Percentiles rank a stretch among this genome's conserved stretches.
Evolutionary conservation across 2,113 vertebrate species (phyloP).

Genomic region (Heliornis fulica): DNA sequence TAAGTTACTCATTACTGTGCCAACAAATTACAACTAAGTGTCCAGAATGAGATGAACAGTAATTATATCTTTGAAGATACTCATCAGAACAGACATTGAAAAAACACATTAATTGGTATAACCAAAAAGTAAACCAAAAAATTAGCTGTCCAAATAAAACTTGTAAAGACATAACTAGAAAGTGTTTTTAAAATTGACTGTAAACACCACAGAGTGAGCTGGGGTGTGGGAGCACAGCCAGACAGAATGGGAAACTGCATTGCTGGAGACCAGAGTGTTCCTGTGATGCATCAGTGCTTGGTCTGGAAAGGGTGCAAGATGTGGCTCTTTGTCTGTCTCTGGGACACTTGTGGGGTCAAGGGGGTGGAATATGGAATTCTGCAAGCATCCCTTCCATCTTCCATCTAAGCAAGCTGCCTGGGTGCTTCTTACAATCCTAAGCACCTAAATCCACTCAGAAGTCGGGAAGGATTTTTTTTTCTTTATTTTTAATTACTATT

Average conservation of each 20-base stretch:
- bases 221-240: too few species aligned
- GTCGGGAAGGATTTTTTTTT: background rate
- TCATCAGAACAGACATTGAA: background rate
- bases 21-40: background rate
- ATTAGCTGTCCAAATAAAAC: background rate
- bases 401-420: background rate
- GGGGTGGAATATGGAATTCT: background rate
- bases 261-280: background rate
- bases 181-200: background rate
- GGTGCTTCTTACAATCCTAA: background rate
- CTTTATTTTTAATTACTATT: background rate
- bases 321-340: background rate
- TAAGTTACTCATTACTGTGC: background rate
- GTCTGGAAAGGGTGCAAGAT: background rate
- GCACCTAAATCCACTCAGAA: background rate
- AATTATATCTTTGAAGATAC: background rate
- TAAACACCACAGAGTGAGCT: background rate
- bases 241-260: background rate
- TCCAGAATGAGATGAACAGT: background rate
- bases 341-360: background rate
- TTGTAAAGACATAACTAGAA: background rate
- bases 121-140: background rate
- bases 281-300: background rate
- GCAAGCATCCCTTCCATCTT: background rate
- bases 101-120: background rate